A percentile compares a stretch with the other conserved stretches of the same genome.
Evolutionary conservation across 1,140 invertebrate species (phyloP).

Genomic region (Popillia japonica): DNA sequence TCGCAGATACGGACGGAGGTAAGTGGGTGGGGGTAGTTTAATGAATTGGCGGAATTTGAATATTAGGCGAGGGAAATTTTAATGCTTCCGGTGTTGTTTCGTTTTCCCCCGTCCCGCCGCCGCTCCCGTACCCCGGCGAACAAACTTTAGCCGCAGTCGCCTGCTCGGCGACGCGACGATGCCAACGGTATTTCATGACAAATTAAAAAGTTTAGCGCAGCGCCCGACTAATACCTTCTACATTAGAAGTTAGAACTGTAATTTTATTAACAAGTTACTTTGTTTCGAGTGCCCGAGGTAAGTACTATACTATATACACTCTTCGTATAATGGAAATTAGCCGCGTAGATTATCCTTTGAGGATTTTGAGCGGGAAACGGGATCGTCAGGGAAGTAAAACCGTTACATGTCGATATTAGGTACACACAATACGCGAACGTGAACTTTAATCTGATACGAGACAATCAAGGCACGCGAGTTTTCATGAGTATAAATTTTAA

Average conservation of each 20-base stretch:
- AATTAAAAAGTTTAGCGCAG: slow-evolving; percentile 12
- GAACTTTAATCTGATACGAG: too few species aligned
- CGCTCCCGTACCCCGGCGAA: background rate
- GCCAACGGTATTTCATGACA: background rate
- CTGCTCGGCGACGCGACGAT: background rate
- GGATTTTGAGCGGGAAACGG: too few species aligned
- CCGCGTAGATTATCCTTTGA: too few species aligned
- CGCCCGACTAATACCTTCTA: background rate
- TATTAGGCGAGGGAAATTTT: slow-evolving; percentile 30
- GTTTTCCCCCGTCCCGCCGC: background rate
- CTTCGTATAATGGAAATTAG: background rate
- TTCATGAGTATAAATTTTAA: too few species aligned
- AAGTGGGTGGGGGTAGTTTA: background rate
- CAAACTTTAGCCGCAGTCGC: background rate
- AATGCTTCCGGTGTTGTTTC: slow-evolving; percentile 17
- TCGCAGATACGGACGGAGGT: background rate
- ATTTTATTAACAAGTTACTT: slow-evolving; percentile 1
- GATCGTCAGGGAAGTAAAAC: too few species aligned
- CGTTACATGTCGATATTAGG: too few species aligned
- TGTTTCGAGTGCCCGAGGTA: background rate
- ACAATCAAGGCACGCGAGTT: too few species aligned
- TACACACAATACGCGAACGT: too few species aligned
- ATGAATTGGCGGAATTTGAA: slow-evolving; percentile 33
- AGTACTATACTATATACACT: too few species aligned
- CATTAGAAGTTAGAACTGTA: background rate